Evolutionary conservation across 1,140 invertebrate genomes (phyloP), one percentile per base, ranked within the genome.

Genomic region (Coptotermes formosanus): DNA sequence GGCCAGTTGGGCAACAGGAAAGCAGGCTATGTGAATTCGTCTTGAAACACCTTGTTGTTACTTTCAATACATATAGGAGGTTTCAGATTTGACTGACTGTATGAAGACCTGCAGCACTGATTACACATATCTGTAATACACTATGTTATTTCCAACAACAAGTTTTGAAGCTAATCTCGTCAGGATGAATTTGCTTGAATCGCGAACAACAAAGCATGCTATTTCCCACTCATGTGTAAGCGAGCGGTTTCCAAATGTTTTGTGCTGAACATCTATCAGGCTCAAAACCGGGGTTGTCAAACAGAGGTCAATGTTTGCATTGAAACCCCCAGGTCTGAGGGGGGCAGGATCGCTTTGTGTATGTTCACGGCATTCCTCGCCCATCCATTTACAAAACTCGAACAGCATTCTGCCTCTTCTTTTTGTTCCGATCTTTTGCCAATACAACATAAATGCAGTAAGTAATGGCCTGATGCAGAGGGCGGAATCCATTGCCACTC

Each of bases 271-370:
- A 75, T 30, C 25, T n/a, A 25, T 75, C 64, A n/a, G n/a, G n/a
- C 64, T 75, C n/a, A 55, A 25, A 16, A 75, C 64, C 64, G 4
- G 25, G 64, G 59, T 64, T 64, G 16, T 23, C 59, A 64, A 64
- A 64, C 16, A 64, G 59, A 75, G 64, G 64, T 75, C 64, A 75
- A n/a, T 75, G 64, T 75, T 75, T 75, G 64, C 64, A 25, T 75
- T 75, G 64, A 75, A 75, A 75, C 64, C 64, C 64, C 52, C 64
- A 75, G 64, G 12, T 64, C 21, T 21, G 25, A 19, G 59, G 59
- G 59, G 16, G 59, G 59, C 25, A 64, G 59, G 11, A 30, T 75
- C n/a, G n/a, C 64, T 30, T 75, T 75, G 64, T 75, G 64, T 75
- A 25, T 30, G 25, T 30, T 75, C 64, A n/a, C 64, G n/a, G 14